A percentile compares a stretch with the other conserved stretches of the same genome.
Evolutionary conservation across 2,113 vertebrate species (phyloP).

Genomic region (Pteruthius melanotis): DNA sequence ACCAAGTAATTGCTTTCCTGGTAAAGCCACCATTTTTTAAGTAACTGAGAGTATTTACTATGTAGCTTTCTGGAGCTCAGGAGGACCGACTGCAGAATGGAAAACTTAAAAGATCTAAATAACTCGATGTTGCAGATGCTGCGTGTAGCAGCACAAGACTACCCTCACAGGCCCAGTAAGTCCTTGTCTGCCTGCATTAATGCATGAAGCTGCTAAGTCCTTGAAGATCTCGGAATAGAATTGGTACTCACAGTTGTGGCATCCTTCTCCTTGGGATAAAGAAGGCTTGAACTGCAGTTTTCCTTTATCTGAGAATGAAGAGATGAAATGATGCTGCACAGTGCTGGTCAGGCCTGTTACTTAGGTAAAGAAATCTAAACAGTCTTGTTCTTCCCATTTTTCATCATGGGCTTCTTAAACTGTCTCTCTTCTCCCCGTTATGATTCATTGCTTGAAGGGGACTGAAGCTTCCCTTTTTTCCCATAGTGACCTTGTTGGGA

Average conservation of each 20-base stretch:
- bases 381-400: background rate
- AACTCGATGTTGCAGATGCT: background rate
- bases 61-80: background rate
- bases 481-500: background rate
- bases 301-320: background rate
- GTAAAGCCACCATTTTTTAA: background rate
- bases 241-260: background rate
- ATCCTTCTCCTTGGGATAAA: background rate
- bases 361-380: background rate
- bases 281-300: background rate
- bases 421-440: background rate
- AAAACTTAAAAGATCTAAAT: background rate
- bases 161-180: background rate
- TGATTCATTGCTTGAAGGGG: background rate
- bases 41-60: background rate
- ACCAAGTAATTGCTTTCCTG: background rate
- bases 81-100: background rate
- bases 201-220: background rate
- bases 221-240: background rate
- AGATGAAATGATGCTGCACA: background rate
- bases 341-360: background rate
- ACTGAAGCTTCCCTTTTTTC: background rate
- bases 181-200: background rate
- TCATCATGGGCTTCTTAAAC: background rate
- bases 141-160: background rate